Conservation (phyloP, 2,113 vertebrate species). For the Hippocampus abdominalis region DNA sequence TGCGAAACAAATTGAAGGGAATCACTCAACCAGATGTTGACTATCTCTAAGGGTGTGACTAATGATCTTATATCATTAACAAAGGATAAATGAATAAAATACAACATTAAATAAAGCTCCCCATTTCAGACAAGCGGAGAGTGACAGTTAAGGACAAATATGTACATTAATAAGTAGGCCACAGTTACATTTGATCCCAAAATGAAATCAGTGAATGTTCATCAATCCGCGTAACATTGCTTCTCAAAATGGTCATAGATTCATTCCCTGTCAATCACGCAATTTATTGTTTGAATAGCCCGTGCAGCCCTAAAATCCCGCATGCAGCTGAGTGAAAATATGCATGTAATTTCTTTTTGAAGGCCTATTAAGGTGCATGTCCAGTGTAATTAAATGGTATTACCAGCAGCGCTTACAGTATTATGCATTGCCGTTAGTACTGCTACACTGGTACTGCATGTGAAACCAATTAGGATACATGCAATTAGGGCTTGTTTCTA, state of each 20-base stretch:
- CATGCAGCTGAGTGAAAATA: constrained; percentile 42
- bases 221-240: neutral
- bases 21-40: constrained; percentile 1
- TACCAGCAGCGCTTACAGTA: constrained; percentile 36
- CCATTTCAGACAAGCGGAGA: neutral
- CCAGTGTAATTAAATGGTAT: constrained; percentile 64
- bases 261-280: neutral
- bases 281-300: constrained; percentile 1
- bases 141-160: neutral
- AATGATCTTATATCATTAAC: neutral
- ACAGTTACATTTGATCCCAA: neutral
- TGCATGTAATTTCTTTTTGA: constrained; percentile 54
- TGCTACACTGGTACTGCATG: constrained; percentile 25
- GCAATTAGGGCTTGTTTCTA: constrained; percentile 43
- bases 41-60: neutral
- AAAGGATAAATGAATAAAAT: neutral
- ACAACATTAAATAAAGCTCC: neutral
- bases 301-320: neutral
- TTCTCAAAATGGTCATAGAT: neutral
- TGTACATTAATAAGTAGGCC: neutral
- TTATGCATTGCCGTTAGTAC: constrained; percentile 39
- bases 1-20: neutral
- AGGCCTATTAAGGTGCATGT: constrained; percentile 62
- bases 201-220: neutral
- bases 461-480: constrained; percentile 47